A percentile compares a stretch with the other conserved stretches of the same genome.
These are phyloP conservation scores for Sandelia bainsii DNA, from an alignment of 2,797 vertebrate species.

Conservation along the genomic window DNA sequence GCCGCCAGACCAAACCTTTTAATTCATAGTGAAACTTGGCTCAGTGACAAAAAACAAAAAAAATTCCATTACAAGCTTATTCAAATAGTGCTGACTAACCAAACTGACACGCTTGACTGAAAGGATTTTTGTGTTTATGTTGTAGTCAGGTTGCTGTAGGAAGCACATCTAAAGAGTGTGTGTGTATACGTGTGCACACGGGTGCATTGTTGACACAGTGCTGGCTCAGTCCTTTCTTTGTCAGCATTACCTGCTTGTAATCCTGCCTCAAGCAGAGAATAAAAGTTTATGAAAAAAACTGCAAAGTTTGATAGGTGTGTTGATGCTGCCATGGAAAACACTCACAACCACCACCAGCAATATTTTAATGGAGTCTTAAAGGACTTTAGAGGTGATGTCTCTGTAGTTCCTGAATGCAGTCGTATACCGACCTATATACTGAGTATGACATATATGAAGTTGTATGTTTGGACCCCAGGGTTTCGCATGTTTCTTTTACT, in stretches of 20 bases:
- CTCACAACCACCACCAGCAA: constrained; percentile 1
- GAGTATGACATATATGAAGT: constrained; percentile 7
- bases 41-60: constrained; percentile 19
- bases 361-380: constrained; percentile 21
- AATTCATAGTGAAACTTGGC: constrained; percentile 20
- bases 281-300: constrained; percentile 6
- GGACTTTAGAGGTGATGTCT: constrained; percentile 2
- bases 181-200: not conserved
- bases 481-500: not conserved
- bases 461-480: constrained; percentile 29
- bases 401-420: not conserved
- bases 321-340: constrained; percentile 15
- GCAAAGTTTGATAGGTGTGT: constrained; percentile 19
- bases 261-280: constrained; percentile 25
- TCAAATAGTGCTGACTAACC: constrained; percentile 59
- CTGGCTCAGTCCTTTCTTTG: constrained; percentile 56
- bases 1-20: constrained; percentile 9
- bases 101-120: constrained; percentile 27
- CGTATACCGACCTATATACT: constrained; percentile 17
- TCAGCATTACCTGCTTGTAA: constrained; percentile 36
- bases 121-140: constrained; percentile 38
- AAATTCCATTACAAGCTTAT: constrained; percentile 12
- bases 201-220: constrained; percentile 29
- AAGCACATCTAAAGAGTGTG: constrained; percentile 35
- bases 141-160: constrained; percentile 39